Evolutionary conservation across 23 tunicate species (phyloP).

Genomic region (Oikopleura vanhoeffeni): DNA sequence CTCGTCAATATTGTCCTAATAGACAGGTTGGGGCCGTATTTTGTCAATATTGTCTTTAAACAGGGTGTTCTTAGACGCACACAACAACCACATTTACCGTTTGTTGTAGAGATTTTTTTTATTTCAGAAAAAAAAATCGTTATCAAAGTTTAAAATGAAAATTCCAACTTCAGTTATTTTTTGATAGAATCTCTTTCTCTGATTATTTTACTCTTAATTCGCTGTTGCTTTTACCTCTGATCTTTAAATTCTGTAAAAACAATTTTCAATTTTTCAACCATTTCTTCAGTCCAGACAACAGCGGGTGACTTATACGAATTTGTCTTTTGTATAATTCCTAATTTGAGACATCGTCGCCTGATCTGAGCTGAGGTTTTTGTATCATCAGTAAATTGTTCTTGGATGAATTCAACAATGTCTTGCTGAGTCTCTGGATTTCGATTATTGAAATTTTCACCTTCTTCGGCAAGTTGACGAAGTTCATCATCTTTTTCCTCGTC

Average conservation of each 20-base stretch:
- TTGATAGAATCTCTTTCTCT: too few species aligned
- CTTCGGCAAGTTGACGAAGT: background rate
- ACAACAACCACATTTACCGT: too few species aligned
- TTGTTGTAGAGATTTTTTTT: too few species aligned
- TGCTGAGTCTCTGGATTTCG: background rate
- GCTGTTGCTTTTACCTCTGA: too few species aligned
- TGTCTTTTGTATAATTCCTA: background rate
- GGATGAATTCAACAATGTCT: background rate
- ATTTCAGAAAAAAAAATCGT: too few species aligned
- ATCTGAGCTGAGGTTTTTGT: background rate
- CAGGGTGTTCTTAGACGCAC: too few species aligned
- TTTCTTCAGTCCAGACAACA: slow-evolving; percentile 7
- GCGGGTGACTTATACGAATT: background rate
- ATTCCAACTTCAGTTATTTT: too few species aligned
- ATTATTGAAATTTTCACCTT: background rate
- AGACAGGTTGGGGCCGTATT: too few species aligned
- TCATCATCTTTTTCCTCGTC: background rate
- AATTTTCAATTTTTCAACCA: background rate
- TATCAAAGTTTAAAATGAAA: too few species aligned
- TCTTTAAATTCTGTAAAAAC: background rate
- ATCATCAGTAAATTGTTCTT: background rate
- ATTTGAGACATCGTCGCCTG: background rate
- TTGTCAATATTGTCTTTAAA: too few species aligned
- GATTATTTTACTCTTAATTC: too few species aligned
- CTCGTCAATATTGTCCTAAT: too few species aligned